These are phyloP conservation scores for Malacosoma neustria DNA, from an alignment of 2,888 invertebrate species.

Conservation along the genomic window DNA sequence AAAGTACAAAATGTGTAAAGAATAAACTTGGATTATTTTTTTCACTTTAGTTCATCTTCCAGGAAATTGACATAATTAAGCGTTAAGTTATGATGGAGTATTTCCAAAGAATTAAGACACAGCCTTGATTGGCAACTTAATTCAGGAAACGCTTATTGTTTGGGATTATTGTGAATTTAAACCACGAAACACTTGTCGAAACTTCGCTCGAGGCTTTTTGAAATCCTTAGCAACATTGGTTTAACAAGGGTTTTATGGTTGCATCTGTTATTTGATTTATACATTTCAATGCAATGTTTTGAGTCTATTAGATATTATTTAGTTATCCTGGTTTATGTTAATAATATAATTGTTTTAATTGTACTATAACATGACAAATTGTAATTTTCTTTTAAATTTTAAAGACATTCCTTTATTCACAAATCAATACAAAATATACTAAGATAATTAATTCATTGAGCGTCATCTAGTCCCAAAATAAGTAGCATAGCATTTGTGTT, in stretches of 20 bases:
- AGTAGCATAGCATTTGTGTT: no score
- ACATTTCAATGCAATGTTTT: no score
- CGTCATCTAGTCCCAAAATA: no score
- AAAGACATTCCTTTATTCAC: no score
- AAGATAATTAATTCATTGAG: no score
- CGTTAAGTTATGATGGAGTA: slow-evolving; percentile 28
- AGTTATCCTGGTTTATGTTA: no score
- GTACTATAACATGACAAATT: no score
- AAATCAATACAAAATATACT: no score
- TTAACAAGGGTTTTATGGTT: not conserved
- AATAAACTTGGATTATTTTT: slow-evolving; percentile 30
- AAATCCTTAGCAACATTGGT: not conserved
- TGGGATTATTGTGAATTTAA: not conserved
- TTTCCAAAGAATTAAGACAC: slow-evolving; percentile 28
- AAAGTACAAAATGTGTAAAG: slow-evolving; percentile 29
- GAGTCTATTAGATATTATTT: no score
- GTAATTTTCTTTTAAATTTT: no score
- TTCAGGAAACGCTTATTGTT: slow-evolving; percentile 8
- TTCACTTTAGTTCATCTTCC: slow-evolving; percentile 23
- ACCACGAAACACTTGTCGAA: not conserved
- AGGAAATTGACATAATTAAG: slow-evolving; percentile 28
- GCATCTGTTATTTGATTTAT: not conserved
- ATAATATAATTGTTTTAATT: no score
- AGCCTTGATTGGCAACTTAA: slow-evolving; percentile 20
- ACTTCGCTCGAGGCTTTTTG: not conserved